Conservation (phyloP, 2,113 vertebrate genomes). For the Phrynosoma platyrhinos region DNA sequence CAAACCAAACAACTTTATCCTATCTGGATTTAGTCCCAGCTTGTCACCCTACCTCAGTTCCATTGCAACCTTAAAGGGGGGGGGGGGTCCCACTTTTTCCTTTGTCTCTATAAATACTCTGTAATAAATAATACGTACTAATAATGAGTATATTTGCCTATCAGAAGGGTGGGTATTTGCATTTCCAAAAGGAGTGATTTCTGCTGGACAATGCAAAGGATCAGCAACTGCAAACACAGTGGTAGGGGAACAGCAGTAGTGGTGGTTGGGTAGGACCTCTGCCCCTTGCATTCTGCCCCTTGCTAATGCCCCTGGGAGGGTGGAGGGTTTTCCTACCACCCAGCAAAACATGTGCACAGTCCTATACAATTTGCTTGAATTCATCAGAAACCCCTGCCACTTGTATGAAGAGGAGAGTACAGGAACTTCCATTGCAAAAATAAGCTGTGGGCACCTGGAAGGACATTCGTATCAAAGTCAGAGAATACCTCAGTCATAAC, state of each 20-base stretch:
- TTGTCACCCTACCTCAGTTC: too few relatives aligned
- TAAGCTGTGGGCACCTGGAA: too few relatives aligned
- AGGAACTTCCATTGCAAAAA: not conserved
- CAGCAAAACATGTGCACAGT: not conserved
- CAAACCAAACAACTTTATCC: not conserved
- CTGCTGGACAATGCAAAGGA: not conserved
- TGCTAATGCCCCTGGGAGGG: too few relatives aligned
- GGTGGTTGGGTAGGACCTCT: not conserved
- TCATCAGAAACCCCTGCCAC: not conserved
- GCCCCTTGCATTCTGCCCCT: too few relatives aligned
- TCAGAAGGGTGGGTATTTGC: not conserved
- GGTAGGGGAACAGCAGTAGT: not conserved
- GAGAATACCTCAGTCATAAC: not conserved
- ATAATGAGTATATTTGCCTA: not conserved
- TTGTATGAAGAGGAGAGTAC: too few relatives aligned
- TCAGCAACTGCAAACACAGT: not conserved
- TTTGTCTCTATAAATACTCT: not conserved
- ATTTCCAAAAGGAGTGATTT: not conserved
- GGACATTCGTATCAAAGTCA: not conserved
- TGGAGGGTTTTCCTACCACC: not conserved
- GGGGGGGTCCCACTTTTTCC: not conserved
- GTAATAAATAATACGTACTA: not conserved
- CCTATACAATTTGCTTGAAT: not conserved
- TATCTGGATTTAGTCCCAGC: not conserved
- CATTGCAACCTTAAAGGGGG: too few relatives aligned